phyloP scores from a whole-genome alignment of 1,140 invertebrate species.

The Papilio machaon region DNA sequence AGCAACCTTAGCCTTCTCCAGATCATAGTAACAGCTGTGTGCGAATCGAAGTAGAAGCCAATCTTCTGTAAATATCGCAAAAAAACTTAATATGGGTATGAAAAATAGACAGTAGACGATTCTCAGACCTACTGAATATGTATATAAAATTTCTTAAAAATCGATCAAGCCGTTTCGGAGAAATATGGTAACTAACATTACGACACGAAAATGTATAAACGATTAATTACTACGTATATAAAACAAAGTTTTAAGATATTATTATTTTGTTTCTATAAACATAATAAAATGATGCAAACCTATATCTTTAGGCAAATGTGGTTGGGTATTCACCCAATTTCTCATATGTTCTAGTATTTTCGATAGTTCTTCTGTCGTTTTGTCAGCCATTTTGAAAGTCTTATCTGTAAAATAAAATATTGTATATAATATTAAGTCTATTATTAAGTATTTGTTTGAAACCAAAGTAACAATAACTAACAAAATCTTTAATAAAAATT shows the following conservation, averaged over 20 bases:
- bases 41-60: conserved; percentile 80
- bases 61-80: conserved; percentile 74
- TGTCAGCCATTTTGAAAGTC: conserved; percentile 11
- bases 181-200: no score
- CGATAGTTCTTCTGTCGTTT: conserved; percentile 57
- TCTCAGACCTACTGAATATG: no score
- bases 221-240: no score
- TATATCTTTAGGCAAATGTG: conserved; percentile 85
- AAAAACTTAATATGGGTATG: no score
- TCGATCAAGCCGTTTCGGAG: no score
- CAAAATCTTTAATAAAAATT: no score
- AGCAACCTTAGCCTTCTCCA: conserved; percentile 83
- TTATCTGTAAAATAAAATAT: background rate
- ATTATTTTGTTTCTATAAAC: background rate
- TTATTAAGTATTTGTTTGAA: no score
- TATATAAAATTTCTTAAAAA: no score
- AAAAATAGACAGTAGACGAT: no score
- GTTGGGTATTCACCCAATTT: conserved; percentile 86
- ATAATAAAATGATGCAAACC: conserved; percentile 70
- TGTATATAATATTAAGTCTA: background rate
- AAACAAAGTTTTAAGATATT: no score
- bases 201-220: no score
- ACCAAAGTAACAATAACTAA: background rate
- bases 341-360: conserved; percentile 84
- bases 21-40: conserved; percentile 81